Conservation (phyloP, 23 tunicate species). For the Styela clava region DNA sequence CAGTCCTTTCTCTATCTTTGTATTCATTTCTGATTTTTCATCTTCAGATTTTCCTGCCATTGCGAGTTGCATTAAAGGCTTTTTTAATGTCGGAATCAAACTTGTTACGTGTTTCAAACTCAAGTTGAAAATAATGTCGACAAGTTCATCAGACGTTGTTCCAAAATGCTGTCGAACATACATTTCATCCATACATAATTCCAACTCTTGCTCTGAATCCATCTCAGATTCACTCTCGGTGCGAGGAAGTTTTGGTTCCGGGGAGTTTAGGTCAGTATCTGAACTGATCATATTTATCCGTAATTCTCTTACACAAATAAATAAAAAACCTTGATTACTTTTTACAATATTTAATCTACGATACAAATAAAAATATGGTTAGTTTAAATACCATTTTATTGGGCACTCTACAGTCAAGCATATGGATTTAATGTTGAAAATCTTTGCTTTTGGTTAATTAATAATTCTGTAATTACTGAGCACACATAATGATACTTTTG, state of each 20-base stretch:
- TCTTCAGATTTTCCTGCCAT: neutral
- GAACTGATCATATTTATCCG: neutral
- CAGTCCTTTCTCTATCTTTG: neutral
- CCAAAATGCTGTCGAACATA: neutral
- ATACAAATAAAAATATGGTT: no score
- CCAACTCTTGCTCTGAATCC: neutral
- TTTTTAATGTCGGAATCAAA: neutral
- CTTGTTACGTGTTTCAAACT: neutral
- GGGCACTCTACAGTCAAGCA: no score
- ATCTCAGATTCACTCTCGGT: neutral
- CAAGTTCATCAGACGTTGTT: neutral
- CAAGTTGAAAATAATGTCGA: neutral
- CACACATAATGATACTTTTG: no score
- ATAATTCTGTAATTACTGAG: no score
- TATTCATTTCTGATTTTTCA: neutral
- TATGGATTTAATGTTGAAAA: no score
- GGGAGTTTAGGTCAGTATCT: neutral
- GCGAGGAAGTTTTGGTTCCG: neutral
- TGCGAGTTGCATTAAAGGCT: neutral
- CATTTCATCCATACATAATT: neutral
- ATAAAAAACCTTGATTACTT: no score
- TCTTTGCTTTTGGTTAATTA: no score
- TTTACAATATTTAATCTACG: no score
- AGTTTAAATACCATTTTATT: no score
- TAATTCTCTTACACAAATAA: no score